Evolutionary conservation across 2,888 invertebrate genomes (phyloP).

Genomic region (Cantharis lateralis): DNA sequence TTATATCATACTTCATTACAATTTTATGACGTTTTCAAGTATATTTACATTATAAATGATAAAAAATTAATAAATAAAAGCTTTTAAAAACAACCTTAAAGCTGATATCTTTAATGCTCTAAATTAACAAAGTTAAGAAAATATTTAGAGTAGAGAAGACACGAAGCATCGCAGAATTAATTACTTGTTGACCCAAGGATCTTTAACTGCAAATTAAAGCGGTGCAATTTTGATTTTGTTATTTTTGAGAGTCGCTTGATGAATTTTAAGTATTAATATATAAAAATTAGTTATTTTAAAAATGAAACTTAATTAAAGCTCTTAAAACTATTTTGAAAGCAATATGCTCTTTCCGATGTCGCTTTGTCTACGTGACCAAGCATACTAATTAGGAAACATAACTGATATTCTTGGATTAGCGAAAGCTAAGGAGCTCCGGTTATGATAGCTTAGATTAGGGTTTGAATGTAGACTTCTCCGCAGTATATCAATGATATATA

Average conservation of each 20-base stretch:
- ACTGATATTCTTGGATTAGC: slow-evolving; percentile 24
- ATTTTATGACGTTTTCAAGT: too few relatives aligned
- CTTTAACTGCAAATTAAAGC: not conserved
- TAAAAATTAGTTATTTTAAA: not conserved
- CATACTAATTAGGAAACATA: slow-evolving; percentile 25
- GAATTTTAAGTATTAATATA: not conserved
- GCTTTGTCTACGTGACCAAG: slow-evolving; percentile 25
- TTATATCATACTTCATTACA: too few relatives aligned
- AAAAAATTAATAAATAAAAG: too few relatives aligned
- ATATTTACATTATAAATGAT: too few relatives aligned
- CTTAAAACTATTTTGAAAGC: slow-evolving; percentile 21
- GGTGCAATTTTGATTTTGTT: not conserved
- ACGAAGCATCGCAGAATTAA: not conserved
- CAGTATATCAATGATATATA: slow-evolving; percentile 25
- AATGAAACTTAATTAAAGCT: not conserved
- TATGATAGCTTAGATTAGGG: slow-evolving; percentile 28
- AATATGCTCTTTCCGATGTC: slow-evolving; percentile 18
- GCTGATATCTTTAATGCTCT: not conserved
- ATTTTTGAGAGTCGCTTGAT: not conserved
- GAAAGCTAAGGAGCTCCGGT: slow-evolving; percentile 22
- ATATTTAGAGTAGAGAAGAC: not conserved
- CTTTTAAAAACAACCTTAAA: not conserved
- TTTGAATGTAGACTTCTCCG: slow-evolving; percentile 23
- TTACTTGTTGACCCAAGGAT: not conserved
- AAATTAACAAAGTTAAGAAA: not conserved